Evolutionary conservation across 2,113 vertebrate genomes (phyloP).

Genomic region (Nesospiza acunhae): DNA sequence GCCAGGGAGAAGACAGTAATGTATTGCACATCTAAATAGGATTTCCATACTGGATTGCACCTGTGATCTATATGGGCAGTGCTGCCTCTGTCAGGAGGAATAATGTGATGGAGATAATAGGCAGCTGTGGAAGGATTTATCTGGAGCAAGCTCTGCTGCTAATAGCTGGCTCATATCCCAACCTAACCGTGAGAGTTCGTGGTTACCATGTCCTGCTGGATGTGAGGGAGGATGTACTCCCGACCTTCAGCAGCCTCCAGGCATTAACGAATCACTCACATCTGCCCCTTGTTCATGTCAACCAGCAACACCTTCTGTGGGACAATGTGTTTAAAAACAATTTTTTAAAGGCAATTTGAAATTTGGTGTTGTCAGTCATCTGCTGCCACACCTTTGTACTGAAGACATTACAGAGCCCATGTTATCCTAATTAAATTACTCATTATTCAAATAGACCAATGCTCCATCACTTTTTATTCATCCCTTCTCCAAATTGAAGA

Average conservation of each 20-base stretch:
- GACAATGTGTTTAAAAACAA: not conserved
- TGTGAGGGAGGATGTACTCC: not conserved
- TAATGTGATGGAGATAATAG: not conserved
- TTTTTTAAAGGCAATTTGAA: not conserved
- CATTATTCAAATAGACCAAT: not conserved
- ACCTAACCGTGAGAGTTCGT: rapidly evolving
- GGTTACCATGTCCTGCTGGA: not conserved
- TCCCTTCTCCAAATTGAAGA: not conserved
- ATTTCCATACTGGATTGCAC: not conserved
- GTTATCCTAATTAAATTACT: not conserved
- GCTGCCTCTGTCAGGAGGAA: not conserved
- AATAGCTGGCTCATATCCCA: not conserved
- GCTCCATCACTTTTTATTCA: not conserved
- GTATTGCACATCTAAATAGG: not conserved
- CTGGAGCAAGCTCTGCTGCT: not conserved
- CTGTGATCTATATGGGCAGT: not conserved
- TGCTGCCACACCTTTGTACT: not conserved
- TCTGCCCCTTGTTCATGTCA: not conserved
- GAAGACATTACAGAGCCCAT: not conserved
- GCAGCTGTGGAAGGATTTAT: not conserved
- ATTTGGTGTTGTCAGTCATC: not conserved
- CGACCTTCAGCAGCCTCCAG: not conserved
- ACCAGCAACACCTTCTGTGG: not conserved
- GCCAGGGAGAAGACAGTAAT: not conserved
- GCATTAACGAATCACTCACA: not conserved